phyloP scores from a whole-genome alignment of 2,888 invertebrate genomes.

The Idaea straminata region DNA sequence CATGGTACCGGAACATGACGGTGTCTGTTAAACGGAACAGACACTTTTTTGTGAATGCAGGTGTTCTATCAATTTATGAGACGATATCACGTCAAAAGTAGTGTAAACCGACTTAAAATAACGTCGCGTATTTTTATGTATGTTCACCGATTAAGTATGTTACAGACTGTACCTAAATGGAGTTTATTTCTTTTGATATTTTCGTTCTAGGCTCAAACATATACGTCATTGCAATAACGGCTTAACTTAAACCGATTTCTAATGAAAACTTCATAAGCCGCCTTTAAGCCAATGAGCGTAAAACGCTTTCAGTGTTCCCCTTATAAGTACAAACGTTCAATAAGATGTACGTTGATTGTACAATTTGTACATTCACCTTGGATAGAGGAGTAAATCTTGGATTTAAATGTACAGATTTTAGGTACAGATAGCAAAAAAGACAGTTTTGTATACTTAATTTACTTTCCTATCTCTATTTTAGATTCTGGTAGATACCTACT shows the following conservation, averaged over 20 bases:
- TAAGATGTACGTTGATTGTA: conserved; percentile 1
- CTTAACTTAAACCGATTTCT: background rate
- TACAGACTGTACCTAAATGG: background rate
- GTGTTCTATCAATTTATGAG: too few relatives aligned
- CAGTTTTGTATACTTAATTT: background rate
- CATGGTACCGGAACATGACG: too few relatives aligned
- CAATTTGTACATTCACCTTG: background rate
- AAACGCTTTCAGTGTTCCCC: background rate
- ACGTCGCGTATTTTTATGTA: too few relatives aligned
- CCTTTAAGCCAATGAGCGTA: background rate
- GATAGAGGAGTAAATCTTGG: background rate
- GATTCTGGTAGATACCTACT: too few relatives aligned
- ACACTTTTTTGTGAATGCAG: too few relatives aligned
- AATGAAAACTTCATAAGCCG: background rate
- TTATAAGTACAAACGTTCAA: background rate
- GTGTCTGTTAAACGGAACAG: too few relatives aligned
- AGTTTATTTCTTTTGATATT: too few relatives aligned
- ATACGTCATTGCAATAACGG: background rate
- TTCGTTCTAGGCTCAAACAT: background rate
- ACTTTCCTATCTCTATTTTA: too few relatives aligned
- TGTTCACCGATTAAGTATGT: too few relatives aligned
- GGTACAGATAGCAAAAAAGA: background rate
- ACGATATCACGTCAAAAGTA: background rate
- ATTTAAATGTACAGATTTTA: background rate
- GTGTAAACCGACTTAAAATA: too few relatives aligned